A percentile compares a stretch with the other conserved stretches of the same genome.
Conservation (phyloP, 2,888 invertebrate genomes). For the Perizoma affinitatum region DNA sequence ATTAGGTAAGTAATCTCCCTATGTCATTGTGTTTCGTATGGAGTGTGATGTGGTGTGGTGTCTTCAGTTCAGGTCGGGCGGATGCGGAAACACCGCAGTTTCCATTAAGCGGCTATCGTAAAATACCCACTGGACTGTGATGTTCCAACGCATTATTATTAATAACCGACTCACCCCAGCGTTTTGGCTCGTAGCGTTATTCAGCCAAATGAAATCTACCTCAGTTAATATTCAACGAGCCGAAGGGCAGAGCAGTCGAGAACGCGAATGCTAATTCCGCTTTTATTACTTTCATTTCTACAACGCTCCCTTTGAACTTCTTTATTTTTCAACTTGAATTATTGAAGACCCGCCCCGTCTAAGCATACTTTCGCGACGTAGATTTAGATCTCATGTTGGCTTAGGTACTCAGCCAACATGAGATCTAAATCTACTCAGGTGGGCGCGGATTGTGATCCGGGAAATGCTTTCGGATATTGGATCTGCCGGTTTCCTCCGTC, state of each 20-base stretch:
- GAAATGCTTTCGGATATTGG: too few species aligned
- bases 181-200: conserved; percentile 20
- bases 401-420: too few species aligned
- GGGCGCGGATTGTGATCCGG: too few species aligned
- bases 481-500: too few species aligned
- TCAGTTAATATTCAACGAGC: conserved; percentile 29
- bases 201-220: conserved; percentile 26
- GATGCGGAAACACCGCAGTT: conserved; percentile 19
- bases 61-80: conserved; percentile 5
- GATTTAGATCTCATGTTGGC: too few species aligned
- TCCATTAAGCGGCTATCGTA: conserved; percentile 15
- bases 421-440: too few species aligned
- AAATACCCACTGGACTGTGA: conserved; percentile 12
- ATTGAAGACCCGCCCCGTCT: conserved; percentile 9
- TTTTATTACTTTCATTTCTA: conserved; percentile 13
- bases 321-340: conserved; percentile 17
- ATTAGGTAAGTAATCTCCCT: too few species aligned
- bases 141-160: conserved; percentile 25
- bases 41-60: too few species aligned
- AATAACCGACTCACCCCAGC: conserved; percentile 19
- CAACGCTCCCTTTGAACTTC: conserved; percentile 7
- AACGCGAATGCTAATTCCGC: conserved; percentile 14
- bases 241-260: conserved; percentile 6
- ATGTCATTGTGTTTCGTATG: too few species aligned
- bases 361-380: background rate